A percentile compares a stretch with the other conserved stretches of the same genome.
Conservation (phyloP, 2,797 vertebrate species). For the Coregonus sp. region DNA sequence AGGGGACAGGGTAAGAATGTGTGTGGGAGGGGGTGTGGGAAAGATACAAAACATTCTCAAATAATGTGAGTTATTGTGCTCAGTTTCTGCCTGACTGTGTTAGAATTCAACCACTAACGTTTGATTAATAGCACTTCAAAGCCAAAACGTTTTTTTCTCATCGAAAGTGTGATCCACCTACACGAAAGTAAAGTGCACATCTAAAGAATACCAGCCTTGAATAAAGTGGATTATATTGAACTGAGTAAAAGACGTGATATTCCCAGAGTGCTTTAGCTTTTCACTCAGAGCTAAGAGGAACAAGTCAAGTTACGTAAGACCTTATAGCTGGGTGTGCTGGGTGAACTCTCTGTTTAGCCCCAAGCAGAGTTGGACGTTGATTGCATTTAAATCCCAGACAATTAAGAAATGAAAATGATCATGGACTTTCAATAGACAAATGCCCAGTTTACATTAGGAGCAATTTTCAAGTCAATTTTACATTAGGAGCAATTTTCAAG, state of each 20-base stretch:
- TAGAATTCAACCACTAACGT: slow-evolving; percentile 59
- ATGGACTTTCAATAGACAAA: slow-evolving; percentile 32
- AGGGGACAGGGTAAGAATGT: neutral
- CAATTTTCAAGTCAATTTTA: slow-evolving; percentile 27
- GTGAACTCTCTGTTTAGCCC: neutral
- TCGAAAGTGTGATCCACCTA: slow-evolving; percentile 56
- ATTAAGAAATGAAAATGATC: slow-evolving; percentile 28
- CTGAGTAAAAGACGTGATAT: neutral
- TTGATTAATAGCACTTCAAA: slow-evolving; percentile 63
- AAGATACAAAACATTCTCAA: slow-evolving; percentile 54
- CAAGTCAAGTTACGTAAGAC: neutral
- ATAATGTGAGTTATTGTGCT: slow-evolving; percentile 64
- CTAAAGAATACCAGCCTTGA: neutral
- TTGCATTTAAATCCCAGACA: slow-evolving; percentile 38
- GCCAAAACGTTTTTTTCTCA: slow-evolving; percentile 59
- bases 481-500: neutral
- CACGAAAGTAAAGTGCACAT: slow-evolving; percentile 34
- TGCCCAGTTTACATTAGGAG: slow-evolving; percentile 9
- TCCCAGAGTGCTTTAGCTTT: neutral
- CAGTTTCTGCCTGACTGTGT: slow-evolving; percentile 43
- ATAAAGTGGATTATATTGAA: slow-evolving; percentile 12
- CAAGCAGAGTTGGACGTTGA: slow-evolving; percentile 8
- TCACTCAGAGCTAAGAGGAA: neutral
- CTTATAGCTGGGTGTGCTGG: neutral
- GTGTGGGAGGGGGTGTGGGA: slow-evolving; percentile 52